phyloP scores from a whole-genome alignment of 1,140 invertebrate species.

The Hypsibius dujardini region DNA sequence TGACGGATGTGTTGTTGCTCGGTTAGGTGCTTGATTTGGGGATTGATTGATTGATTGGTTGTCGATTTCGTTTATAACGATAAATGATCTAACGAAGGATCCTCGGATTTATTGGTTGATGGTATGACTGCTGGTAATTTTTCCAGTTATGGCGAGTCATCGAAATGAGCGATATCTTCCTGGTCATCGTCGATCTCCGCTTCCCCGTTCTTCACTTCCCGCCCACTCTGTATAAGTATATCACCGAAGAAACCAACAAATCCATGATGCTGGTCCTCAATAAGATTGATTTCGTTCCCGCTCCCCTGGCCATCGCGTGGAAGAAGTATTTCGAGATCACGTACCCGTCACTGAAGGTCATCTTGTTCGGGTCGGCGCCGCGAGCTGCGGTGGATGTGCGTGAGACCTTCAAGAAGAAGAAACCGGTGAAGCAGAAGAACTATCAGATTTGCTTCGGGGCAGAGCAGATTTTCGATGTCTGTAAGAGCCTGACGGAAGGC shows the following conservation, averaged over 20 bases:
- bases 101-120: too few species aligned
- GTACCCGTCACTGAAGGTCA: constrained; percentile 55
- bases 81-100: too few species aligned
- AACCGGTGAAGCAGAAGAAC: too few species aligned
- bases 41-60: too few species aligned
- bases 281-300: constrained; percentile 72
- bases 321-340: constrained; percentile 52
- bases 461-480: not conserved
- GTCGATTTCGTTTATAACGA: too few species aligned
- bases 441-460: too few species aligned
- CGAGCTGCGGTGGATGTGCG: not conserved
- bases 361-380: constrained; percentile 56
- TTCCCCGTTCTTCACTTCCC: constrained; percentile 69
- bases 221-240: too few species aligned
- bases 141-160: constrained; percentile 61
- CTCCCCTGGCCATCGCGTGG: constrained; percentile 67
- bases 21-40: too few species aligned
- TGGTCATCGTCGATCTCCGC: constrained; percentile 65
- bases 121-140: too few species aligned
- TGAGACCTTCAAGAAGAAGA: constrained; percentile 4
- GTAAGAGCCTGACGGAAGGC: constrained; percentile 7
- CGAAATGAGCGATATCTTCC: constrained; percentile 69
- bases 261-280: constrained; percentile 71
- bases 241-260: constrained; percentile 63
- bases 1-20: too few species aligned